Percentiles rank a stretch among this genome's conserved stretches.
These are phyloP conservation scores for Epinotia bilunana DNA, from an alignment of 2,888 invertebrate species.

Conservation along the genomic window DNA sequence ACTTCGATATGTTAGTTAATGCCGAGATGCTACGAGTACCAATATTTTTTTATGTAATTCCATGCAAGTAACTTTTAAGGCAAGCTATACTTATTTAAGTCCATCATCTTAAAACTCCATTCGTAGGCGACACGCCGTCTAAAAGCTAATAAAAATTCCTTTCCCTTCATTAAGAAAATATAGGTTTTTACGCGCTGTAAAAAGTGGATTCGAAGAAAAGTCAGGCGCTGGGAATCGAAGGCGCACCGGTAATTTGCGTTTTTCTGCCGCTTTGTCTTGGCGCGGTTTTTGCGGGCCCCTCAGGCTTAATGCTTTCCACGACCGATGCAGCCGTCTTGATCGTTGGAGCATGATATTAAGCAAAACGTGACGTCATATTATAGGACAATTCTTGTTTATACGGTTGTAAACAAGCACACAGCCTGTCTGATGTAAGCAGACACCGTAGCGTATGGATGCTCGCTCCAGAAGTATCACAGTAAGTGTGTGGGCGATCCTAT, in stretches of 20 bases:
- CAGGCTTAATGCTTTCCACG: slow-evolving; percentile 45
- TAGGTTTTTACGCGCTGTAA: slow-evolving; percentile 48
- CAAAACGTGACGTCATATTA: too few species aligned
- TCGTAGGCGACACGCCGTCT: slow-evolving; percentile 12
- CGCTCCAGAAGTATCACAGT: too few species aligned
- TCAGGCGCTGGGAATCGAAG: slow-evolving; percentile 75
- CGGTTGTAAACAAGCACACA: too few species aligned
- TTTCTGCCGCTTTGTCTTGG: slow-evolving; percentile 79
- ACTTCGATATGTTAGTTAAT: too few species aligned
- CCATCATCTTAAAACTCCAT: neutral
- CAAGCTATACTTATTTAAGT: slow-evolving; percentile 1
- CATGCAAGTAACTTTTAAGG: neutral
- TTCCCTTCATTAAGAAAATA: slow-evolving; percentile 37
- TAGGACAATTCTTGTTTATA: too few species aligned
- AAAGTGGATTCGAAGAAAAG: slow-evolving; percentile 69
- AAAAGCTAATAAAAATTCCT: slow-evolving; percentile 30
- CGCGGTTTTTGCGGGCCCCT: slow-evolving; percentile 47
- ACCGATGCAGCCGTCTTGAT: slow-evolving; percentile 24
- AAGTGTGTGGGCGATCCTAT: too few species aligned
- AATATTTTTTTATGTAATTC: too few species aligned
- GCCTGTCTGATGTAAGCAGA: too few species aligned
- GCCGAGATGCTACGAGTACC: too few species aligned
- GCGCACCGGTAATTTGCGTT: slow-evolving; percentile 77
- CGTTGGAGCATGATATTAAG: slow-evolving; percentile 5
- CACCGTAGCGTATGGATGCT: too few species aligned